Percentiles rank a stretch among this genome's conserved stretches.
Conservation (phyloP, 2,113 vertebrate genomes). For the Esox niger region DNA sequence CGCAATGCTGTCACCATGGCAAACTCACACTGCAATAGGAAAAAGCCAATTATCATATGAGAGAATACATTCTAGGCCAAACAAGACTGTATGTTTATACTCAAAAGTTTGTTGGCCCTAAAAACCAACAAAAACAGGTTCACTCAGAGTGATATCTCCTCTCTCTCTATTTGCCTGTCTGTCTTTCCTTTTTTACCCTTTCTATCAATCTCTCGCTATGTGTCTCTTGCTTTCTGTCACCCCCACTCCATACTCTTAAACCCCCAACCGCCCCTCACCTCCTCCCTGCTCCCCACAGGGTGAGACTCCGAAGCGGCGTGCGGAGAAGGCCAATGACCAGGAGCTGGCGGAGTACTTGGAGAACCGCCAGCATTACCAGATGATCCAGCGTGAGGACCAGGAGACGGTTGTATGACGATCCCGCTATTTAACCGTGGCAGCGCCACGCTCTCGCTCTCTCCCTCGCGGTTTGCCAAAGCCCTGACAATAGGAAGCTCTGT, state of each 20-base stretch:
- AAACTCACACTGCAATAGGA: conserved; percentile 55
- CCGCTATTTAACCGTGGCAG: neutral
- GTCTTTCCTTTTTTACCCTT: neutral
- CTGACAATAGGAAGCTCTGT: conserved; percentile 3
- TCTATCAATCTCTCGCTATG: too few relatives aligned
- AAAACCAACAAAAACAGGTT: too few relatives aligned
- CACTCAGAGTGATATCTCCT: too few relatives aligned
- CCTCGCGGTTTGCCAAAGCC: neutral
- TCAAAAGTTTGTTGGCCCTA: neutral
- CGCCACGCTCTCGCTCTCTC: neutral
- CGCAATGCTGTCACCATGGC: conserved; percentile 56
- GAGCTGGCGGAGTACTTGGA: conserved; percentile 85
- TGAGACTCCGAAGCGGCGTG: conserved; percentile 81
- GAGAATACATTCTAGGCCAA: conserved; percentile 20
- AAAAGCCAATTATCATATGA: conserved; percentile 50
- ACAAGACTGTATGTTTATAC: conserved; percentile 46
- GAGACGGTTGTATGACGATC: conserved; percentile 78
- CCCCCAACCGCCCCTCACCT: neutral
- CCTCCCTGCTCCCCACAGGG: conserved; percentile 63
- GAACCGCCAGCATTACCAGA: conserved; percentile 85
- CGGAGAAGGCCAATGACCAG: conserved; percentile 79
- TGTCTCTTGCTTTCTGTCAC: neutral
- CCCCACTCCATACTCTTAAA: neutral
- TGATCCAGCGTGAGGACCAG: conserved; percentile 85
- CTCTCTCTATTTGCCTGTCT: neutral